Base-by-base conservation (phyloP, 2,797 vertebrate genomes). In the Capromys pilorides region DNA sequence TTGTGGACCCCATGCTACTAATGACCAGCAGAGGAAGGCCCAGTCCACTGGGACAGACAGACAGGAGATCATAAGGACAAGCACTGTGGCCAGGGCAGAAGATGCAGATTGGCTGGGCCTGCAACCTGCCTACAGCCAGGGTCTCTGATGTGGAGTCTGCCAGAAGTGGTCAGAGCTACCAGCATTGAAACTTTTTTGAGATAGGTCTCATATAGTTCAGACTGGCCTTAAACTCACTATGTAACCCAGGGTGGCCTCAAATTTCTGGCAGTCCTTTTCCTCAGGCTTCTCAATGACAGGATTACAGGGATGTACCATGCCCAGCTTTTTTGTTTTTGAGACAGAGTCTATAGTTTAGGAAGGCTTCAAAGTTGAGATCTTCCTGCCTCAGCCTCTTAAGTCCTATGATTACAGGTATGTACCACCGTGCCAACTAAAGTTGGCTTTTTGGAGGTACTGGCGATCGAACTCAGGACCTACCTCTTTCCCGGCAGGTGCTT, bases 81-180 rank as follows among this genome's bases (percentile, higher is more conserved):
- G 21, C 28, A 6, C 19, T 4, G 33, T 45, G 86, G 77, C 39
- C 6, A 2, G n/a, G 51, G 31, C 24, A 5, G 59, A 57, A 62
- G 12, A 81, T 71, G 77, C 28, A 41, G 21, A 33, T 51, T 26
- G 49, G 10, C 51, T 24, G 2, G n/a, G 11, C 26, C 2, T 0
- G 24, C 3, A 3, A n/a, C 36, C 6, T 4, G 6, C 45, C 3
- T 13, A 3, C 11, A 28, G 22, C 18, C 2, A 71, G 21, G 19
- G 31, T 16, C n/a, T 51, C 80, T 41, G 24, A 39, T 1, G 12
- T n/a, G 33, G 57, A 82, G n/a, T 39, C 31, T 57, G 33, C 14
- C 79, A 39, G 57, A 61, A 26, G 22, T 61, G 2, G 18, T 21
- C 79, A 61, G n/a, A 41, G 3, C 57, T 62, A 62, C 14, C n/a